Conservation (phyloP, 1,140 invertebrate species). For the Ceratosolen fusciceps region DNA sequence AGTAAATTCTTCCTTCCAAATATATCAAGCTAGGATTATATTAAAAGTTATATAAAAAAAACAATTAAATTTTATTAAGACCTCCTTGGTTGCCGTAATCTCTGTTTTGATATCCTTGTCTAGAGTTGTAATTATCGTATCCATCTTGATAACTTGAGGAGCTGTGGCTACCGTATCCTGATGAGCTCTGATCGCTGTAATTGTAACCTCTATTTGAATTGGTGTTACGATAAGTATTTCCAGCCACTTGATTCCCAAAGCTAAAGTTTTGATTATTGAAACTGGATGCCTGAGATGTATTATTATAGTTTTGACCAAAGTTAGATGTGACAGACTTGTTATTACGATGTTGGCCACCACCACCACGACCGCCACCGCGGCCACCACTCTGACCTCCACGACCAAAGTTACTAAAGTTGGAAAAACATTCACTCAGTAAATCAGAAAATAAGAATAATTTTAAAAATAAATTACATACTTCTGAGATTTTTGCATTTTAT, state of each 20-base stretch:
- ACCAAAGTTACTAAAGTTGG: slow-evolving; percentile 59
- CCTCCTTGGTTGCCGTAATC: slow-evolving; percentile 37
- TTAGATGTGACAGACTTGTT: slow-evolving; percentile 56
- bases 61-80: neutral
- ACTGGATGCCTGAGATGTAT: slow-evolving; percentile 31
- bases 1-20: too few relatives aligned
- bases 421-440: too few relatives aligned
- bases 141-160: slow-evolving; percentile 39
- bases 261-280: slow-evolving; percentile 24
- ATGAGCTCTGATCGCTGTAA: slow-evolving; percentile 42
- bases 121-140: slow-evolving; percentile 35
- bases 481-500: slow-evolving; percentile 61
- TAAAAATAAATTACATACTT: slow-evolving; percentile 49
- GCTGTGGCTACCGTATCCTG: slow-evolving; percentile 9
- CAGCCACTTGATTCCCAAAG: slow-evolving; percentile 44
- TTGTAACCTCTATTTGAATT: slow-evolving; percentile 40
- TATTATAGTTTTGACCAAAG: slow-evolving; percentile 58
- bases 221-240: slow-evolving; percentile 40
- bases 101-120: neutral
- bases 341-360: slow-evolving; percentile 57
- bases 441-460: neutral
- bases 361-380: slow-evolving; percentile 56
- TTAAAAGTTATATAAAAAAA: neutral
- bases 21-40: too few relatives aligned
- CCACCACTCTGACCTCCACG: slow-evolving; percentile 57